Base-by-base conservation (phyloP, 92 coral and sea anemone species). In the Porites divaricata region DNA sequence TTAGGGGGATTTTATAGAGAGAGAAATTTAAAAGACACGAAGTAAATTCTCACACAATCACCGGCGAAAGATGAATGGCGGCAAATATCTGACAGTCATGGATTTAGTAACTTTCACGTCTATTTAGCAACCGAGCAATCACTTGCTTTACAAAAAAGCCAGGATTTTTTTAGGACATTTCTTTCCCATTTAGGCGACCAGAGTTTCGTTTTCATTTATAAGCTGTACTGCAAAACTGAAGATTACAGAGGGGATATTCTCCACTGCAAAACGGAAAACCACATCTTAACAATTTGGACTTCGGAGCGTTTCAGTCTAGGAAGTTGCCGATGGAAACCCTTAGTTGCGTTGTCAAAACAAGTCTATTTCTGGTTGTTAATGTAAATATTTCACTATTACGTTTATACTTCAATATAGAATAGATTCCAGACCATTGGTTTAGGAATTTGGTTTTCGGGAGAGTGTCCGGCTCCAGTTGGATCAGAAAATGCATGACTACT, bases 181-280 rank as follows among this genome's bases (percentile, higher is more conserved):
- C 20, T 71, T 45, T 71, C 20, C 16, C 24, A 21, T 15, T 13
- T 15, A 74, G 12, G 16, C 7, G 24, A 50, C 48, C 26, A 51
- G 24, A 6, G 13, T 49, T 16, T 19, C 2, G 6, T 26, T 76
- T 48, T 20, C 16, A 51, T 49, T 21, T 50, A 50, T 25, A 2
- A 28, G 66, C 41, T 2, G 48, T 35, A 54, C 17, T 11, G 59
- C 2, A 54, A 15, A 54, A 54, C 59, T 15, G 59, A 54, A 53
- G 75, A 50, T 62, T 53, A 54, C 76, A 67, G 68, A 54, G 83
- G 56, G 65, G 76, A 35, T 80, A 53, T 70, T 68, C 54, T 11
- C 50, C 57, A 23, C 67, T 67, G 28, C 67, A 24, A 24, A 80
- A 51, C 26, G 76, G 85, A 56, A 80, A 70, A 68, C 85, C 85